phyloP scores from a whole-genome alignment of 2,113 vertebrate genomes.

The Ammodytes marinus region DNA sequence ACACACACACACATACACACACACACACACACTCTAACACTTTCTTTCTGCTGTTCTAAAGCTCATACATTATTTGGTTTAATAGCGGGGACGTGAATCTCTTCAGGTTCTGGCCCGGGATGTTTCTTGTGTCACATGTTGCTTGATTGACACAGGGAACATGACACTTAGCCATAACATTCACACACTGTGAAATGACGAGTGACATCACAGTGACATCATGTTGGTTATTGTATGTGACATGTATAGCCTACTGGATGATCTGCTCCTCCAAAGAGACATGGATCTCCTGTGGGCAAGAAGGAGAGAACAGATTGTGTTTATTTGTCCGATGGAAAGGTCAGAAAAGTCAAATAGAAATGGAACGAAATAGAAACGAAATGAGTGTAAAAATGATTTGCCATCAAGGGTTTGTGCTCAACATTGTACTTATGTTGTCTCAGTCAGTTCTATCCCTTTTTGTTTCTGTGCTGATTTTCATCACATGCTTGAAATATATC shows the following conservation, averaged over 20 bases:
- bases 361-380: constrained; percentile 6
- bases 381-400: constrained; percentile 3
- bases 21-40: not conserved
- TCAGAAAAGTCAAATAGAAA: constrained; percentile 32
- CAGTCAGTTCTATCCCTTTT: not conserved
- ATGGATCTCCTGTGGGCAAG: constrained; percentile 17
- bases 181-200: constrained; percentile 13
- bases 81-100: constrained; percentile 2
- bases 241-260: constrained; percentile 8
- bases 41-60: constrained; percentile 3
- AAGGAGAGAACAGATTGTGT: constrained; percentile 29
- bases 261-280: constrained; percentile 43
- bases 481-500: not conserved
- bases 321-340: constrained; percentile 37
- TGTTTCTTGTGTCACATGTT: not conserved
- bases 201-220: not conserved
- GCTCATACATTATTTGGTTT: constrained; percentile 32
- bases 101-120: not conserved
- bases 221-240: constrained; percentile 42
- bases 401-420: no score
- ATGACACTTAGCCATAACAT: constrained; percentile 25
- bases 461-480: not conserved
- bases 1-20: not conserved
- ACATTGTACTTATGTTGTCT: no score
- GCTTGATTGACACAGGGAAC: constrained; percentile 18